These are phyloP conservation scores for Drosophila pullipes DNA, from an alignment of 2,888 invertebrate genomes.

Conservation along the genomic window DNA sequence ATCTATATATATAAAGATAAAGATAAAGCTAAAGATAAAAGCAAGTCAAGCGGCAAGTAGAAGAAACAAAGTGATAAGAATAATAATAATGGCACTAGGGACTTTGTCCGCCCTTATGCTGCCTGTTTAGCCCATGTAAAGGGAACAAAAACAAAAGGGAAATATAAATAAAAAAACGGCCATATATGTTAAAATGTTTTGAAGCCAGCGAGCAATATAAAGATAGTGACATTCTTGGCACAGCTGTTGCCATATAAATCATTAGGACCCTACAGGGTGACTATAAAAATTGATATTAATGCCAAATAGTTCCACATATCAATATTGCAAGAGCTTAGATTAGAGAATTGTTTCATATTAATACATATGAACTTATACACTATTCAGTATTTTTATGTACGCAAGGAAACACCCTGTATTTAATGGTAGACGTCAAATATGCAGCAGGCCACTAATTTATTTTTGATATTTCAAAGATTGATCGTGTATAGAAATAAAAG, in stretches of 20 bases:
- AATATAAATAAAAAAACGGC: neutral
- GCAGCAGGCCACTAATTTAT: constrained; percentile 13
- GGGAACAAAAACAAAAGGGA: constrained; percentile 4
- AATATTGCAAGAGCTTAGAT: neutral
- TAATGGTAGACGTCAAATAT: constrained; percentile 4
- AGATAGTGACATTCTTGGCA: constrained; percentile 61
- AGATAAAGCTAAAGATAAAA: neutral
- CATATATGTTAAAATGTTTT: constrained; percentile 18
- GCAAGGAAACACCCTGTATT: constrained; percentile 26
- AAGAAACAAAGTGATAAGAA: constrained; percentile 21
- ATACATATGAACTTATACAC: neutral
- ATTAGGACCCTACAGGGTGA: constrained; percentile 69
- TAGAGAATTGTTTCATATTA: neutral
- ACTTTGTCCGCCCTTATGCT: constrained; percentile 35
- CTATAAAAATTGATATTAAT: neutral
- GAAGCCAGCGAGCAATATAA: constrained; percentile 50
- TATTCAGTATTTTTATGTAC: neutral
- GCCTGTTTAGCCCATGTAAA: constrained; percentile 12
- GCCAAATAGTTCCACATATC: neutral
- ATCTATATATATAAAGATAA: constrained; percentile 12
- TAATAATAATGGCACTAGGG: constrained; percentile 55
- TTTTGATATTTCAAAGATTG: constrained; percentile 8
- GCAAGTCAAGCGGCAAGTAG: constrained; percentile 9
- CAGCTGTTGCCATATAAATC: constrained; percentile 78
- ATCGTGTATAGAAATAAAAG: constrained; percentile 15